Base-by-base conservation (phyloP, 2,113 vertebrate genomes). In the Gobius niger region DNA sequence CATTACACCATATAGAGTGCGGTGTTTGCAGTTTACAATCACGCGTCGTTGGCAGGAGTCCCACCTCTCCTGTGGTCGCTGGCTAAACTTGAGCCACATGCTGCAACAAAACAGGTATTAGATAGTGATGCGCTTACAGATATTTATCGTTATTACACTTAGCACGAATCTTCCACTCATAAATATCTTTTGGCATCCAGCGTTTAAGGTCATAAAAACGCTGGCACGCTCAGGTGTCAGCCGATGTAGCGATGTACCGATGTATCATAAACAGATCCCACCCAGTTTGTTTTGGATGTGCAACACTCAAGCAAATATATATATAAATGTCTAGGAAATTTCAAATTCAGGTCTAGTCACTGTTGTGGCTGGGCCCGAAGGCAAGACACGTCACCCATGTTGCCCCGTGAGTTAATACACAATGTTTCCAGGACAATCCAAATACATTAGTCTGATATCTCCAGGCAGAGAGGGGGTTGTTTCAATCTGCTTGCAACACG, bases 111-210 rank as follows among this genome's bases (percentile, higher is more conserved):
- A 81, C 68, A 67, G 67, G 40, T 76, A 81, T 81, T 70, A 81
- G 63, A 78, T 47, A 44, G 5, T 77, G 66, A 80, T 82, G 69
- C 68, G 47, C 73, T 69, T 72, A 81, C 61, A 86, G 86, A 84
- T 76, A 86, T 87, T 84, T 84, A 70, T 84, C 83, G 24, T 84
- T 85, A 82, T 86, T 82, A 82, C 65, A 75, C 70, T 72, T 69
- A 74, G 68, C 71, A 78, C 65, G 51, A 82, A 82, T 76, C 63
- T 76, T 79, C 52, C 44, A 40, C 72, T 76, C 66, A 77, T 82
- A 81, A 80, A 87, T 69, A 67, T 51, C 68, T 68, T 76, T 83
- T 85, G 68, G 75, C 76, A 85, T 50, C 56, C 5, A 13, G 63
- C 52, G 70, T 63, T 40, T 34, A 63, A 67, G 47, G 68, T 75